phyloP scores from a whole-genome alignment of 2,113 vertebrate species.

The Oncorhynchus mykiss region DNA sequence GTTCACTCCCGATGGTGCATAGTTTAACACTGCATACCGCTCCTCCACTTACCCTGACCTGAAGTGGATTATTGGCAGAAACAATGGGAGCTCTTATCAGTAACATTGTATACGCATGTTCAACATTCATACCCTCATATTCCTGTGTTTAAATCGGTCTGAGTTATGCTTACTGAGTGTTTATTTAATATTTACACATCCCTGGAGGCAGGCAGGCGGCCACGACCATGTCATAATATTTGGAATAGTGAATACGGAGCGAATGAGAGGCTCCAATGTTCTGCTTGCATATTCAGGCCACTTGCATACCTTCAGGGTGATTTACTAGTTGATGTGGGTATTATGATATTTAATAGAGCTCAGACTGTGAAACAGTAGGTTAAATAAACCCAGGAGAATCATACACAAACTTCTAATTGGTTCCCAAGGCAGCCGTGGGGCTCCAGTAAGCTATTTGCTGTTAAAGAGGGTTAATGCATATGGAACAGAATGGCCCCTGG shows the following conservation, averaged over 20 bases:
- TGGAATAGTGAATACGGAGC: conserved; percentile 38
- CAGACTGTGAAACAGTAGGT: conserved; percentile 60
- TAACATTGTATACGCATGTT: conserved; percentile 21
- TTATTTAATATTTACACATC: conserved; percentile 44
- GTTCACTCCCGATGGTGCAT: neutral
- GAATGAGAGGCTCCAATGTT: conserved; percentile 41
- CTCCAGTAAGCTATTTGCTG: conserved; percentile 61
- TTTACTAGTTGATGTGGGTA: conserved; percentile 63
- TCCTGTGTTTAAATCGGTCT: conserved; percentile 31
- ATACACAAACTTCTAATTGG: conserved; percentile 66
- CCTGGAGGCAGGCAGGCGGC: conserved; percentile 31
- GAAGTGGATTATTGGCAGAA: conserved; percentile 22
- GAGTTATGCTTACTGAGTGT: conserved; percentile 19
- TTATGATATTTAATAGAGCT: conserved; percentile 68
- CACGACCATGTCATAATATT: conserved; percentile 47
- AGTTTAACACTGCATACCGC: neutral
- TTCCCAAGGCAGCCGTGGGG: conserved; percentile 51
- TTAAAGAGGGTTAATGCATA: conserved; percentile 52
- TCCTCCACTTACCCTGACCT: conserved; percentile 14
- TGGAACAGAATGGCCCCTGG: conserved; percentile 38
- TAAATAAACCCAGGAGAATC: conserved; percentile 57
- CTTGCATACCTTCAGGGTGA: conserved; percentile 48
- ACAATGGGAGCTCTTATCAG: conserved; percentile 37
- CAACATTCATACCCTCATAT: conserved; percentile 46
- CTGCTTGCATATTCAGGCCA: conserved; percentile 22